A percentile compares a stretch with the other conserved stretches of the same genome.
Evolutionary conservation across 2,113 vertebrate genomes (phyloP).

Genomic region (Dendrocopos noguchii): DNA sequence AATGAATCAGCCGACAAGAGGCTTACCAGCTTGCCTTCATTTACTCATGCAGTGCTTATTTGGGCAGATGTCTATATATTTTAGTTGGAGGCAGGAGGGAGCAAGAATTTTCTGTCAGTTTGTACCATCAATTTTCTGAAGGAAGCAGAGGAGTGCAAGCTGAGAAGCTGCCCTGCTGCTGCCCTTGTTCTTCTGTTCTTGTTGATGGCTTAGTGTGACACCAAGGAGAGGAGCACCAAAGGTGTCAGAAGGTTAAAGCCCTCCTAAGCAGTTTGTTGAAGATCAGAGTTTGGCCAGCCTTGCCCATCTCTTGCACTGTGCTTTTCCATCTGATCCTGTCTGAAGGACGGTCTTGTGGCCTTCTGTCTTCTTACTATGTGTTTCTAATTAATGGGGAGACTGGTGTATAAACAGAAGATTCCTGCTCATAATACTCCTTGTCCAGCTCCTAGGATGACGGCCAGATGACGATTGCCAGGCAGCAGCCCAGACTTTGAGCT

Average conservation of each 20-base stretch:
- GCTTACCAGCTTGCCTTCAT: conserved; percentile 61
- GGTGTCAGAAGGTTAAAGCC: neutral
- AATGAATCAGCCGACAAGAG: conserved; percentile 67
- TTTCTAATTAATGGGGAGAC: conserved; percentile 61
- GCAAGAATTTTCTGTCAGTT: neutral
- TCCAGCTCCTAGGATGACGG: conserved; percentile 29
- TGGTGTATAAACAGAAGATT: conserved; percentile 57
- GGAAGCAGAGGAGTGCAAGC: neutral
- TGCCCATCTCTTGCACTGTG: neutral
- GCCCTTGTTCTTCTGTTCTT: neutral
- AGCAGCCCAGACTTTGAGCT: conserved; percentile 50
- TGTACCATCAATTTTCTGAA: conserved; percentile 8
- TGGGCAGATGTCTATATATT: conserved; percentile 64
- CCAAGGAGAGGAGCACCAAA: neutral
- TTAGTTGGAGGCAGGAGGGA: conserved; percentile 57
- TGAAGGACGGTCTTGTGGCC: neutral
- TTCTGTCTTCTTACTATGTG: conserved; percentile 44
- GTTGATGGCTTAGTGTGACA: neutral
- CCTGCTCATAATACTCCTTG: conserved; percentile 53
- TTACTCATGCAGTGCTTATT: conserved; percentile 64
- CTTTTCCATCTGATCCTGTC: conserved; percentile 38
- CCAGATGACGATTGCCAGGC: conserved; percentile 29
- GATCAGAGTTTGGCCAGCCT: neutral
- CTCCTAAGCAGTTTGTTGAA: neutral
- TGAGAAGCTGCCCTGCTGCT: neutral